phyloP scores from a whole-genome alignment of 2,888 invertebrate species.

The Xestia rhomboidea region DNA sequence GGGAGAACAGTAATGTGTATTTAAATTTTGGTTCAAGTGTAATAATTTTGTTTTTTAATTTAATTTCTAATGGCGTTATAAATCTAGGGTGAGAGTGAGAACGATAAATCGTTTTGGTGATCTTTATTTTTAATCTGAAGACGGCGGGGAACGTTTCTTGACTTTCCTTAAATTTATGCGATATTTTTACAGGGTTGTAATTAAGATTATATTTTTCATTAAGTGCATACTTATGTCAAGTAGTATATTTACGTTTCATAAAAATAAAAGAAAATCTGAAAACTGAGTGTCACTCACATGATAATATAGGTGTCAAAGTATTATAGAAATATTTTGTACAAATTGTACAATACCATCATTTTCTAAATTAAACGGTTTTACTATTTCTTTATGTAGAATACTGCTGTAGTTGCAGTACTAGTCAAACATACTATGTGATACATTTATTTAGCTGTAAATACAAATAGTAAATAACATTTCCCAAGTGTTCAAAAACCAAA shows the following conservation, averaged over 20 bases:
- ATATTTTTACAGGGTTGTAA: slow-evolving; percentile 21
- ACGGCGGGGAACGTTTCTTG: slow-evolving; percentile 48
- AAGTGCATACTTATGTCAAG: not conserved
- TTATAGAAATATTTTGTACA: not conserved
- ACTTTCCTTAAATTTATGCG: slow-evolving; percentile 32
- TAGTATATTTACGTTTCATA: not conserved
- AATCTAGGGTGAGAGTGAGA: slow-evolving; percentile 79
- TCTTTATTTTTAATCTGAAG: slow-evolving; percentile 70
- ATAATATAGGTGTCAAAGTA: not conserved
- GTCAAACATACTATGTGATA: not conserved
- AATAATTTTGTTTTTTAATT: slow-evolving; percentile 90
- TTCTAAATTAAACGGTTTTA: not conserved
- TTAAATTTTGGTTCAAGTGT: slow-evolving; percentile 90
- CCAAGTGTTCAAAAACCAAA: not conserved
- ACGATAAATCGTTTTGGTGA: slow-evolving; percentile 76
- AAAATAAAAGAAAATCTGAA: not conserved
- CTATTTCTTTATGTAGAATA: not conserved
- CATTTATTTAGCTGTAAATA: not conserved
- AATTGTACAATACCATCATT: not conserved
- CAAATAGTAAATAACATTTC: not conserved
- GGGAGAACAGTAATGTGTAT: slow-evolving; percentile 89
- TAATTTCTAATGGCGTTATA: slow-evolving; percentile 87
- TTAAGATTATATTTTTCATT: slow-evolving; percentile 10
- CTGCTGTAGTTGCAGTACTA: not conserved
- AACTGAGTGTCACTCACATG: not conserved